A percentile compares a stretch with the other conserved stretches of the same genome.
phyloP scores from a whole-genome alignment of 2,113 vertebrate species.

The Microcebus griseorufus region DNA sequence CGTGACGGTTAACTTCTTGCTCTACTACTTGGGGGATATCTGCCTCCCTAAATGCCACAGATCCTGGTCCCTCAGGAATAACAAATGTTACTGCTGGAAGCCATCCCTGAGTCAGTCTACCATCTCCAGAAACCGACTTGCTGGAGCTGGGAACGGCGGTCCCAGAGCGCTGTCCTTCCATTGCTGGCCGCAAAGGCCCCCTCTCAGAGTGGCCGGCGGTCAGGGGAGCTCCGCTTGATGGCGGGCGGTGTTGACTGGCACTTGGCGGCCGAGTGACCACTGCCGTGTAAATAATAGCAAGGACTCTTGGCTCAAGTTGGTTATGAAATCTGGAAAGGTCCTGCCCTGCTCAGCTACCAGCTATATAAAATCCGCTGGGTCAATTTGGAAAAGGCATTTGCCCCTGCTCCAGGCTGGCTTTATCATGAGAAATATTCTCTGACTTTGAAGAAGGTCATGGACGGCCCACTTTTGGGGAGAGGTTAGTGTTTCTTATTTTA shows the following conservation, averaged over 20 bases:
- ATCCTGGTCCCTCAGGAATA: background rate
- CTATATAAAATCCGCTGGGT: background rate
- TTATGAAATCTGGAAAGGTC: background rate
- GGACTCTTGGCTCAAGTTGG: background rate
- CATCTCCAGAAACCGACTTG: background rate
- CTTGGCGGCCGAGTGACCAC: background rate
- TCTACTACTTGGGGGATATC: background rate
- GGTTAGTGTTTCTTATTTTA: background rate
- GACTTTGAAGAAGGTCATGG: background rate
- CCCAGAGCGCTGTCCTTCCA: background rate
- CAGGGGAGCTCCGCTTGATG: background rate
- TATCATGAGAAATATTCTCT: background rate
- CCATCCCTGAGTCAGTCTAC: background rate
- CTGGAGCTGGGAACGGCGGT: background rate
- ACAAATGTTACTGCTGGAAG: background rate
- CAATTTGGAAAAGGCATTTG: background rate
- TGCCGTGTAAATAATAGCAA: background rate
- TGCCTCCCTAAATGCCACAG: background rate
- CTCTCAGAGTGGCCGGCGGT: background rate
- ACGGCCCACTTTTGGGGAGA: background rate
- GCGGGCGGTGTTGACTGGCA: background rate
- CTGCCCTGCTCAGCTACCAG: background rate
- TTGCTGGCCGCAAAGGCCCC: background rate
- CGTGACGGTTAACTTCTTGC: background rate
- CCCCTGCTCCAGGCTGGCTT: background rate